phyloP scores from a whole-genome alignment of 1,140 invertebrate species.

The Lerema accius region DNA sequence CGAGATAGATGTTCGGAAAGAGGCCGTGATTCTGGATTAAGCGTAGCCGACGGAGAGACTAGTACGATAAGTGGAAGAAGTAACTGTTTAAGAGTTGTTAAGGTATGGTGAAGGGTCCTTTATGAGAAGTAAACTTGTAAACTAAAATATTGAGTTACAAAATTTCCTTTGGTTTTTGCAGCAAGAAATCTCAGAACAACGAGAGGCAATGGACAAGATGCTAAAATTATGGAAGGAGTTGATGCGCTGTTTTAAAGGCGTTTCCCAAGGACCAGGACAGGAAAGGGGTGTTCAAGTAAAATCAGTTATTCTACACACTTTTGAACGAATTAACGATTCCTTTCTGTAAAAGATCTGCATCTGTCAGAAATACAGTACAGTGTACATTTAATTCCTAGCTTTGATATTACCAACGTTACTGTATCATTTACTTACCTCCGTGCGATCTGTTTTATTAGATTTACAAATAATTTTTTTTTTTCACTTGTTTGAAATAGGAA shows the following conservation, averaged over 20 bases:
- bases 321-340: not conserved
- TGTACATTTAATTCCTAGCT: no score
- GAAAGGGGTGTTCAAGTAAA: conserved; percentile 58
- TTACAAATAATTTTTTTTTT: not conserved
- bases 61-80: conserved; percentile 68
- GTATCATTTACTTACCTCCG: no score
- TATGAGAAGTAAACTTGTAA: no score
- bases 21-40: conserved; percentile 67
- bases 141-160: no score
- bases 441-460: no score
- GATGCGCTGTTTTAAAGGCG: conserved; percentile 72
- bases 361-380: no score
- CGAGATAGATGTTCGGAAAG: conserved; percentile 60
- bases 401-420: no score
- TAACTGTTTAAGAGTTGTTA: conserved; percentile 68
- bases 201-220: conserved; percentile 78
- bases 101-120: conserved; percentile 44
- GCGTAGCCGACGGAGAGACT: conserved; percentile 66
- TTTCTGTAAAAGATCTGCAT: no score
- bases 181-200: conserved; percentile 75
- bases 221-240: conserved; percentile 77
- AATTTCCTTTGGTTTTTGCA: conserved; percentile 33
- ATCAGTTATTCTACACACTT: not conserved
- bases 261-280: conserved; percentile 52
- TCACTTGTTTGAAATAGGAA: conserved; percentile 42